Percentiles rank a stretch among this genome's conserved stretches.
These are phyloP conservation scores for Catalaphyllia jardinei DNA, from an alignment of 64 coral and sea anemone genomes.

Conservation along the genomic window DNA sequence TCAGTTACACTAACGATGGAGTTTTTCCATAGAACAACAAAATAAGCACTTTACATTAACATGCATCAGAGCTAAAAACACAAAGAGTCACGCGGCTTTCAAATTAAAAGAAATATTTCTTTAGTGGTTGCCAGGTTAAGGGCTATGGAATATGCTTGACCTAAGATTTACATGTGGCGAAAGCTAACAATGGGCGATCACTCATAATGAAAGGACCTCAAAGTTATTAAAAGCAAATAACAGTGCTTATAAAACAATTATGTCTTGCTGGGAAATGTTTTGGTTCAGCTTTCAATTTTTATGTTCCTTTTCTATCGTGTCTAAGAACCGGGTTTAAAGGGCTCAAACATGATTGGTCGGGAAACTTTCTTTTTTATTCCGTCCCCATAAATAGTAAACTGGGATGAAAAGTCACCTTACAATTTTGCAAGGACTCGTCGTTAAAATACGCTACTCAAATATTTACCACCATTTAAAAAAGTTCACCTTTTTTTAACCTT, in stretches of 20 bases:
- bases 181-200: background rate
- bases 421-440: background rate
- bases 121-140: conserved; percentile 21
- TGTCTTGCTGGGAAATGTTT: conserved; percentile 5
- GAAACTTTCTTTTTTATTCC: background rate
- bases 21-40: background rate
- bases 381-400: background rate
- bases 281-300: conserved; percentile 4
- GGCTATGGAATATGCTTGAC: conserved; percentile 5
- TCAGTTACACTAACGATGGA: background rate
- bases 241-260: conserved; percentile 6
- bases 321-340: background rate
- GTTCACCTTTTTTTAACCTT: background rate
- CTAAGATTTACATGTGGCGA: conserved; percentile 29
- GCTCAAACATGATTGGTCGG: background rate
- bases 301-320: background rate
- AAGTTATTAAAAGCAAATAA: conserved; percentile 11
- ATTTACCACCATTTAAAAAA: conserved; percentile 1
- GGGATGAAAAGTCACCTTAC: background rate
- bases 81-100: background rate
- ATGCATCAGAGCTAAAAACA: background rate
- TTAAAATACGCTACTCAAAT: conserved; percentile 26
- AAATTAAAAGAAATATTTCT: background rate
- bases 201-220: background rate
- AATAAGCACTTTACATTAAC: background rate